Percentiles rank a stretch among this genome's conserved stretches.
Evolutionary conservation across 2,797 vertebrate species (phyloP).

Genomic region (Kryptopterus vitreolus): DNA sequence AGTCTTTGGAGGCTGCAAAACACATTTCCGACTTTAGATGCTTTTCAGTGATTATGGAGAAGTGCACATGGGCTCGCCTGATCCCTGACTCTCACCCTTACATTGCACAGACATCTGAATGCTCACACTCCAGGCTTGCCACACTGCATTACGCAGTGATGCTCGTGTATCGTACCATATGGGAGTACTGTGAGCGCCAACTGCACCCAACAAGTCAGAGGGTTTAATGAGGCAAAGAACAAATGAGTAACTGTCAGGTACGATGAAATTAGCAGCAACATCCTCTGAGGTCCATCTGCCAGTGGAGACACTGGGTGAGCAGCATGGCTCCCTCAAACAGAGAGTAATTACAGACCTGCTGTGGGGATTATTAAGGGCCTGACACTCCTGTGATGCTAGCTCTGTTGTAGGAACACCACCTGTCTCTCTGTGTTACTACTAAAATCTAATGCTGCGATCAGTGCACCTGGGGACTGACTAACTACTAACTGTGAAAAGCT

Average conservation of each 20-base stretch:
- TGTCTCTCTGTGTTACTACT: conserved; percentile 39
- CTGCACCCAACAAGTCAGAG: conserved; percentile 65
- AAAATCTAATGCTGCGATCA: conserved; percentile 32
- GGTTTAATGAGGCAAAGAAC: conserved; percentile 71
- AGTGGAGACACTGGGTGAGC: conserved; percentile 55
- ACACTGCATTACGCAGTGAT: conserved; percentile 43
- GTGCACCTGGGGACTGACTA: conserved; percentile 33
- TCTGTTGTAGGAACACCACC: conserved; percentile 41
- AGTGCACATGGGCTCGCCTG: conserved; percentile 6
- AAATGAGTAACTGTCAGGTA: conserved; percentile 70
- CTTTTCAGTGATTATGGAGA: conserved; percentile 27
- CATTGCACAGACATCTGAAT: conserved; percentile 33
- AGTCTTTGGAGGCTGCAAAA: conserved; percentile 93
- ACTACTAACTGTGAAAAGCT: conserved; percentile 38
- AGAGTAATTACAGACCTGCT: conserved; percentile 56
- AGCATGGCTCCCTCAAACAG: conserved; percentile 45
- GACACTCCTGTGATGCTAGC: conserved; percentile 35
- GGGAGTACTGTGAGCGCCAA: conserved; percentile 64
- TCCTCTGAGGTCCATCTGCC: conserved; percentile 75
- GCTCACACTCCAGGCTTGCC: conserved; percentile 17
- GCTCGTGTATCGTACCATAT: conserved; percentile 63
- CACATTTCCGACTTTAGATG: conserved; percentile 33
- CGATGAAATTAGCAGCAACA: conserved; percentile 75
- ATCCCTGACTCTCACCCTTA: conserved; percentile 26
- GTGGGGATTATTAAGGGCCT: conserved; percentile 58